These are phyloP conservation scores for Pammene aurita DNA, from an alignment of 2,888 invertebrate species.

Conservation along the genomic window DNA sequence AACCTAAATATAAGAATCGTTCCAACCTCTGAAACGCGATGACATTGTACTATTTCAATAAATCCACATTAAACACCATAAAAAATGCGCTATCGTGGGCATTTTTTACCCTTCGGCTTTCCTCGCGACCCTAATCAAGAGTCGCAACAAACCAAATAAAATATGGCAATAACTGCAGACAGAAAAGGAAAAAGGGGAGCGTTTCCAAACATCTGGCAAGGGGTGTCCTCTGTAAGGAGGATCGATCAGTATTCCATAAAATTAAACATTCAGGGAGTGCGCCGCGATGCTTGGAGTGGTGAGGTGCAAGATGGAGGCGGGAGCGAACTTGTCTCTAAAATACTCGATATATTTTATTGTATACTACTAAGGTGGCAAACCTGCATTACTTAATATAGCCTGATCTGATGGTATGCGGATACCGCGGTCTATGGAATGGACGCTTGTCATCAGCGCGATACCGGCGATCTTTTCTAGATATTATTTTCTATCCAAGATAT, in stretches of 20 bases:
- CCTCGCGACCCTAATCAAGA: constrained; percentile 30
- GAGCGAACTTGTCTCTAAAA: not conserved
- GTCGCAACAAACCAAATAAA: constrained; percentile 34
- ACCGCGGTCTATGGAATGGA: too few relatives aligned
- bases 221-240: constrained; percentile 48
- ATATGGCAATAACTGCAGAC: constrained; percentile 44
- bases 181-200: constrained; percentile 45
- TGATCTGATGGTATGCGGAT: too few relatives aligned
- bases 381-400: too few relatives aligned
- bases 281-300: constrained; percentile 45
- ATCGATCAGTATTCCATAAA: constrained; percentile 74
- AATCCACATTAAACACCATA: too few relatives aligned
- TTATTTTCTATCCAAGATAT: too few relatives aligned
- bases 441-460: too few relatives aligned
- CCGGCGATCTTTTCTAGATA: too few relatives aligned
- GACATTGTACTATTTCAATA: too few relatives aligned
- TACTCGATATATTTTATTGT: too few relatives aligned
- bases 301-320: not conserved
- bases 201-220: constrained; percentile 56
- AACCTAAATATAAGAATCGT: too few relatives aligned
- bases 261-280: constrained; percentile 75
- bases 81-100: not conserved
- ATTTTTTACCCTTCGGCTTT: constrained; percentile 4
- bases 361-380: too few relatives aligned
- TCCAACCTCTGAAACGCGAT: too few relatives aligned